Evolutionary conservation across 1,140 invertebrate genomes (phyloP), one percentile per base, ranked within the genome.

Genomic region (Chrysopa pallens): DNA sequence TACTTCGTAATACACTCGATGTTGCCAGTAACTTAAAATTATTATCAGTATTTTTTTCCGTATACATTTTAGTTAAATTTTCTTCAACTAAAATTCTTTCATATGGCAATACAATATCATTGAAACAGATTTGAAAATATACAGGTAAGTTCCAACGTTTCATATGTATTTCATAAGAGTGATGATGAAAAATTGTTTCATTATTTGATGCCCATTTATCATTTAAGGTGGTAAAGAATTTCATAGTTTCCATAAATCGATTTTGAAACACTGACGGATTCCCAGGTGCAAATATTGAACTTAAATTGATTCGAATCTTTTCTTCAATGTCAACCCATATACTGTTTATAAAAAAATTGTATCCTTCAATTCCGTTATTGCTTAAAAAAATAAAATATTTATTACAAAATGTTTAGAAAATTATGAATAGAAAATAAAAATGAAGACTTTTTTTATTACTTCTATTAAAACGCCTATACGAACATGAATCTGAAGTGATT

Each of bases 121-220:
- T 84, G 67, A 88, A 82, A 48, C 78, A 67, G 52, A 93, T 87
- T 66, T 92, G 87, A 61, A 86, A 93, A 58, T 94, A 92, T 11
- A 94, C 84, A 27, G 85, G 81, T 23, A 93, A 66, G 64, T 90
- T 92, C 87, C 89, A 94, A 50, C 81, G 80, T 37, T 74, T 73
- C 39, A 87, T 67, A 61, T 93, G 90, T 38, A 67, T 69, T 52
- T 73, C 72, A 48, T 77, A 81, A 44, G 78, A 72, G 15, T 62
- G 52, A 54, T 79, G 73, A 47, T 65, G 54, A 42, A 69, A 68
- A 38, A 61, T 54, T 23, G 63, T 52, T 23, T 60, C 59, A 48
- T 63, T 70, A 23, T 68, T 66, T 45, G 64, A 68, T 3, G 61
- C 59, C 51, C 83, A 80, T 29, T 71, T 61, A 9, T 65, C 59